phyloP scores from a whole-genome alignment of 1,140 invertebrate species.

The Drosophila obscura region DNA sequence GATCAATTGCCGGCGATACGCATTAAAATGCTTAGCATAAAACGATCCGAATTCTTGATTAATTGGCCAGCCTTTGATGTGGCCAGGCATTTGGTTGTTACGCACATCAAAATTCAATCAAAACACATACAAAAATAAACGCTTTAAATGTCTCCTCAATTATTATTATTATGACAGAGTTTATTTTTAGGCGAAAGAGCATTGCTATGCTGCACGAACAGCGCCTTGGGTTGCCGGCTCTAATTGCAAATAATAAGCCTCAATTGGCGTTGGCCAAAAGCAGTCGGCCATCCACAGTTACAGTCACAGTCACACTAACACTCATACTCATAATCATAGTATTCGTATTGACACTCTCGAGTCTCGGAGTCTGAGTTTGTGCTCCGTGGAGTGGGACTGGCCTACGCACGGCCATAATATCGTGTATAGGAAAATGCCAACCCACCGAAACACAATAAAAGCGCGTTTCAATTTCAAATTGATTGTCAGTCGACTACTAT shows the following conservation, averaged over 20 bases:
- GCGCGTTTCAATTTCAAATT: constrained; percentile 80
- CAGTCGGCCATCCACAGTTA: constrained; percentile 20
- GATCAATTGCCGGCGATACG: constrained; percentile 54
- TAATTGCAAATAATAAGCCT: constrained; percentile 75
- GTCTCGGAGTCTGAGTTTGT: constrained; percentile 1
- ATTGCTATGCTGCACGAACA: constrained; percentile 46
- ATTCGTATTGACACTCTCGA: no score
- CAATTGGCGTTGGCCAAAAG: constrained; percentile 67
- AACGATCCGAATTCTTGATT: constrained; percentile 35
- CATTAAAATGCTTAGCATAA: constrained; percentile 26
- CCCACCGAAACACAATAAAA: constrained; percentile 60
- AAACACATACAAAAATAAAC: constrained; percentile 27
- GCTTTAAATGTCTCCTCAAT: constrained; percentile 37
- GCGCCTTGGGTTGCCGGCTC: constrained; percentile 59
- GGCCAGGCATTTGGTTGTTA: constrained; percentile 39
- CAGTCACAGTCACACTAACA: neutral
- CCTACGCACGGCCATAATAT: constrained; percentile 62
- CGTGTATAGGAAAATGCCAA: constrained; percentile 47
- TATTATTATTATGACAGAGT: constrained; percentile 47
- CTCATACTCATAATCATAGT: no score
- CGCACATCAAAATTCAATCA: constrained; percentile 75
- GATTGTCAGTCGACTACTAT: constrained; percentile 75
- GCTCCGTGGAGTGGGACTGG: constrained; percentile 24
- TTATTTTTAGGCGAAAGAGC: constrained; percentile 53
- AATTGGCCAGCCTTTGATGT: constrained; percentile 35